phyloP scores from a whole-genome alignment of 1,140 invertebrate species.

The Gryllus bimaculatus region DNA sequence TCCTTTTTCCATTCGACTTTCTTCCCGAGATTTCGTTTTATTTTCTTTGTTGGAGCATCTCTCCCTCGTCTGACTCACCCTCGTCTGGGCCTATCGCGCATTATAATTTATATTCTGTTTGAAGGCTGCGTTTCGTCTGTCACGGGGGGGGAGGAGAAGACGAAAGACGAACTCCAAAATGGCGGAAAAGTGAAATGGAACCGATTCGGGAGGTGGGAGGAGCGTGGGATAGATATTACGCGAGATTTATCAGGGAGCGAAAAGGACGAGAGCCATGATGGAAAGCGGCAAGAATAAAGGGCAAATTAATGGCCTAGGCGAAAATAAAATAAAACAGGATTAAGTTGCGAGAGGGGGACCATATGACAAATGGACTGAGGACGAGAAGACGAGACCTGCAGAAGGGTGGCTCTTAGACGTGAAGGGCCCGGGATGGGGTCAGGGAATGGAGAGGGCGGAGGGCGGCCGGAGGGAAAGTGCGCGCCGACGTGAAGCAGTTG shows the following conservation, averaged over 20 bases:
- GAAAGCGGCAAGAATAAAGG: not conserved
- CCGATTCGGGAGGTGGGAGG: not conserved
- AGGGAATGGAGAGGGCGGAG: not conserved
- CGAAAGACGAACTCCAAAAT: not conserved
- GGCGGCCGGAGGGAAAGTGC: not conserved
- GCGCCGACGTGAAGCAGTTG: not conserved
- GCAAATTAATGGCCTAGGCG: not conserved
- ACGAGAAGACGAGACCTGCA: not conserved
- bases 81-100: not conserved
- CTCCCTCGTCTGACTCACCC: not conserved
- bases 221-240: not conserved
- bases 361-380: constrained; percentile 4
- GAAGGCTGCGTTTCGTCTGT: not conserved
- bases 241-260: not conserved
- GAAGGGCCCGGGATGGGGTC: too few species aligned
- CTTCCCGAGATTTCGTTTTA: not conserved
- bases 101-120: constrained; percentile 6
- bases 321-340: constrained; percentile 6
- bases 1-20: not conserved
- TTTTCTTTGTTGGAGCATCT: not conserved
- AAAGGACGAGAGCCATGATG: not conserved
- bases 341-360: not conserved
- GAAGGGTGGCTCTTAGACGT: not conserved
- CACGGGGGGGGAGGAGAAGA: not conserved
- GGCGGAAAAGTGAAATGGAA: not conserved